phyloP scores from a whole-genome alignment of 2,888 invertebrate species.

The Eustalomyia histrio region DNA sequence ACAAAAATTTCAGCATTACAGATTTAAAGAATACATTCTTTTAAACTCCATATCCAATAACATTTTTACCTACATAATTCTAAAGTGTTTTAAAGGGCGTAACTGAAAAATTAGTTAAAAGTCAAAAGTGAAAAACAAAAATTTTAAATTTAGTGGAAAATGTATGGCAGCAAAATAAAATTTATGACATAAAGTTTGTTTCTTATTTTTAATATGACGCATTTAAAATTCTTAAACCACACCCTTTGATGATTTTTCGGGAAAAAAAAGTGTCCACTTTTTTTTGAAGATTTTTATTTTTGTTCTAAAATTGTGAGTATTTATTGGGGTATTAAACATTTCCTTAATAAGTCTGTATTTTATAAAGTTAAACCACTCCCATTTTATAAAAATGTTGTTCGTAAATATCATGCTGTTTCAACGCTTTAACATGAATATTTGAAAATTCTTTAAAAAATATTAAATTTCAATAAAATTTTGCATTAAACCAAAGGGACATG shows the following conservation, averaged over 20 bases:
- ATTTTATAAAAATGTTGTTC: background rate
- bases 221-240: background rate
- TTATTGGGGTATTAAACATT: background rate
- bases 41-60: no score
- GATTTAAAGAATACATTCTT: no score
- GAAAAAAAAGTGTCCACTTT: background rate
- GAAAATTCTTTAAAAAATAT: background rate
- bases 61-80: background rate
- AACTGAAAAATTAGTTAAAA: conserved; percentile 23
- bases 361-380: background rate
- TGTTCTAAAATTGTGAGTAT: background rate
- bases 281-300: background rate
- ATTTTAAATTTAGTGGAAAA: background rate
- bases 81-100: conserved; percentile 14
- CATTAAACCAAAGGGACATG: background rate
- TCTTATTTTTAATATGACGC: background rate
- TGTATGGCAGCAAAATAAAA: background rate
- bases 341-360: background rate
- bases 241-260: conserved; percentile 1
- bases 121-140: conserved; percentile 11
- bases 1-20: no score
- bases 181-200: background rate
- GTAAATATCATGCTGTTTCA: background rate
- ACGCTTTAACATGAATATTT: background rate
- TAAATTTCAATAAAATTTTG: conserved; percentile 3